A percentile compares a stretch with the other conserved stretches of the same genome.
phyloP scores from a whole-genome alignment of 2,113 vertebrate genomes.

The Piprites chloris region DNA sequence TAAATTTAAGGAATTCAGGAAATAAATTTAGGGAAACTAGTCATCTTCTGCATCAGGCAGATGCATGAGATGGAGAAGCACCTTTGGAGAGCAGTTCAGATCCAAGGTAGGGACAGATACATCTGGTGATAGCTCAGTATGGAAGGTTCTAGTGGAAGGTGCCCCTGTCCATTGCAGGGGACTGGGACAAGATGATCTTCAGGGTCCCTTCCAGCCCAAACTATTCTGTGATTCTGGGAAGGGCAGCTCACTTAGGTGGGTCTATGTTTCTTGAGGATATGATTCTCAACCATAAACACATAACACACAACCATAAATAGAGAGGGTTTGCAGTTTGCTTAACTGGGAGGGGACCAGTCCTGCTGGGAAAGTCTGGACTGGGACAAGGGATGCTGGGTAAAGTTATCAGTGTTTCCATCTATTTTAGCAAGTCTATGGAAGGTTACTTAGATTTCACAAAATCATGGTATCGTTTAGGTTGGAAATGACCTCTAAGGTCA shows the following conservation, averaged over 20 bases:
- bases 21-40: not conserved
- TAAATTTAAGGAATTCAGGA: not conserved
- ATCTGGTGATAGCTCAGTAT: not conserved
- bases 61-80: not conserved
- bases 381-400: not conserved
- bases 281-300: not conserved
- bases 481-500: not conserved
- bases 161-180: not conserved
- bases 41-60: not conserved
- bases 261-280: not conserved
- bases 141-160: not conserved
- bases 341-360: not conserved
- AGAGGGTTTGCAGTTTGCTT: no score
- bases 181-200: not conserved
- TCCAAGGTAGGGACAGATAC: not conserved
- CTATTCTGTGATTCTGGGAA: not conserved
- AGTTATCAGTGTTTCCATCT: rapidly evolving
- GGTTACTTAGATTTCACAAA: not conserved
- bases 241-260: not conserved
- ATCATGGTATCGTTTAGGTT: not conserved
- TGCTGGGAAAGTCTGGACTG: not conserved
- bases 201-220: not conserved
- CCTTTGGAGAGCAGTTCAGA: not conserved
- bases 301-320: not conserved
- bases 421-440: not conserved